Evolutionary conservation across 2,888 invertebrate genomes (phyloP).

Genomic region (Zaprionus bogoriensis): DNA sequence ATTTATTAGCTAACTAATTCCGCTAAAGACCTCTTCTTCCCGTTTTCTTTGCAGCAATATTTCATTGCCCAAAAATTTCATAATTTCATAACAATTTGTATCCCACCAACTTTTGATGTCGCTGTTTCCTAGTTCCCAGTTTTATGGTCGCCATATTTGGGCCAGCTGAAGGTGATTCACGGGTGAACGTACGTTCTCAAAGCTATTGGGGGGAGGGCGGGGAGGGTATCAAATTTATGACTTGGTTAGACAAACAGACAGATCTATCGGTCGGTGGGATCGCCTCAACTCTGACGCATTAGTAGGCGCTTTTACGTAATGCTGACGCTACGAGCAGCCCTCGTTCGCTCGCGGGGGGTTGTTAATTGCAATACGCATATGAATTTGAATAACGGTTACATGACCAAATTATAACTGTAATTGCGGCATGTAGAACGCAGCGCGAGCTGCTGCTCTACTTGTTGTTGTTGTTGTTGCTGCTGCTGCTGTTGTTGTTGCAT

Average conservation of each 20-base stretch:
- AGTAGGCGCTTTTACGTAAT: too few species aligned
- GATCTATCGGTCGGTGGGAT: background rate
- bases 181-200: too few species aligned
- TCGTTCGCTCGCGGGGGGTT: slow-evolving; percentile 46
- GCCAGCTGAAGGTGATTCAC: slow-evolving; percentile 29
- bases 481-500: slow-evolving; percentile 54
- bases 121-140: slow-evolving; percentile 9
- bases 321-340: slow-evolving; percentile 24
- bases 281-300: background rate
- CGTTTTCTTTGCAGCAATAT: slow-evolving; percentile 1
- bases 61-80: slow-evolving; percentile 13
- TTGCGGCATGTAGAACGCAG: slow-evolving; percentile 56
- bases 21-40: slow-evolving; percentile 18
- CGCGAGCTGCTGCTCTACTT: slow-evolving; percentile 7
- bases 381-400: slow-evolving; percentile 72
- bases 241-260: background rate
- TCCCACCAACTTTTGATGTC: slow-evolving; percentile 39
- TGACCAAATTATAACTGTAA: slow-evolving; percentile 69
- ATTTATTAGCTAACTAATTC: slow-evolving; percentile 15
- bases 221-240: background rate
- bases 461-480: slow-evolving; percentile 53
- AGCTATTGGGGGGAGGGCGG: too few species aligned
- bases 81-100: slow-evolving; percentile 24
- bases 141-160: slow-evolving; percentile 46
- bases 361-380: slow-evolving; percentile 65